Percentiles rank a stretch among this genome's conserved stretches.
phyloP scores from a whole-genome alignment of 2,888 invertebrate genomes.

The Orthonevra nobilis region DNA sequence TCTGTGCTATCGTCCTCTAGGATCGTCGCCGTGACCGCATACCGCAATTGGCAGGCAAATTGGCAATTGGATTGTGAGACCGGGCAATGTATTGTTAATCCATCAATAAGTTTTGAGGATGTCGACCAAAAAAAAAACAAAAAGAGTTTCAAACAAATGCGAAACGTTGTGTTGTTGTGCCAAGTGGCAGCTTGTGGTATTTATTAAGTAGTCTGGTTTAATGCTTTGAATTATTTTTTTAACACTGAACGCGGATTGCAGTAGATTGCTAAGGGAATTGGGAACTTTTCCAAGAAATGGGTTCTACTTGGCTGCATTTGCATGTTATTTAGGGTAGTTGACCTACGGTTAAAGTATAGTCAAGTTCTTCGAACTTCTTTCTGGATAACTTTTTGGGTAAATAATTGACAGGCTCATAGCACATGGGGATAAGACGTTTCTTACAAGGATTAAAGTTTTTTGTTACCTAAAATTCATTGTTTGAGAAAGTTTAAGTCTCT shows the following conservation, averaged over 20 bases:
- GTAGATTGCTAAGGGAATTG: slow-evolving; percentile 7
- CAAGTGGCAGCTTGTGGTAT: slow-evolving; percentile 12
- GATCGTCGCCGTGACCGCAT: slow-evolving; percentile 30
- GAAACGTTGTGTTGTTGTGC: slow-evolving; percentile 30
- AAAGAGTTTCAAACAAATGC: slow-evolving; percentile 55
- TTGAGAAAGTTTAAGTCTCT: too few species aligned
- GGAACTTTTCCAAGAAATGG: slow-evolving; percentile 34
- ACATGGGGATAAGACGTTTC: too few species aligned
- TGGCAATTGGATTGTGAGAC: slow-evolving; percentile 61
- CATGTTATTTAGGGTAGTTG: neutral
- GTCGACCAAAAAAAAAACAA: too few species aligned
- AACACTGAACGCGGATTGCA: neutral
- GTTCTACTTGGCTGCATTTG: neutral
- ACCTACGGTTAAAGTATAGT: too few species aligned
- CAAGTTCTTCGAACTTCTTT: too few species aligned
- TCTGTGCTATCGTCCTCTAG: slow-evolving; percentile 39
- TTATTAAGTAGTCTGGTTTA: slow-evolving; percentile 18
- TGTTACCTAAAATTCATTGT: too few species aligned
- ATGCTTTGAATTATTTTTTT: neutral
- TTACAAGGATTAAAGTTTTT: too few species aligned
- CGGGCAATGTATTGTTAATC: slow-evolving; percentile 53
- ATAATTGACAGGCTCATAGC: too few species aligned
- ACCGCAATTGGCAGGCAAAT: slow-evolving; percentile 62
- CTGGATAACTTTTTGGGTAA: too few species aligned
- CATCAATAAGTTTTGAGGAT: slow-evolving; percentile 66